Conservation (phyloP, 2,797 vertebrate genomes). For the Triplophysa bombifrons region DNA sequence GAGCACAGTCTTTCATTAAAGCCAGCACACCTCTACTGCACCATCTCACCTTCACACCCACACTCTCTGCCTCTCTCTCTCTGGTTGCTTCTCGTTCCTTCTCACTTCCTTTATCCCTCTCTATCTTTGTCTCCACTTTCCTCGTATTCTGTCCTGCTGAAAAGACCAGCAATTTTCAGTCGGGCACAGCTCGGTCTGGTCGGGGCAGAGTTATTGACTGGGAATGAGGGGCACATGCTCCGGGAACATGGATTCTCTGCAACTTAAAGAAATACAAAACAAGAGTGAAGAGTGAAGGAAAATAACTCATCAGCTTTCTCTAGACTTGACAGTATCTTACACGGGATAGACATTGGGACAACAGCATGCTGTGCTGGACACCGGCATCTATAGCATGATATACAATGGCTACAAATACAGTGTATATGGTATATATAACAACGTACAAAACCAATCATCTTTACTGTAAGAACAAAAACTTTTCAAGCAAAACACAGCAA, state of each 20-base stretch:
- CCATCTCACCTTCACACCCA: conserved; percentile 44
- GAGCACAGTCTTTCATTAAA: conserved; percentile 58
- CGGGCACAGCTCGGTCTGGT: background rate
- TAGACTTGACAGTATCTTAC: no score
- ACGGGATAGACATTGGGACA: no score
- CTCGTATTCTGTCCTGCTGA: background rate
- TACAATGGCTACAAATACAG: no score
- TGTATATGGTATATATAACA: background rate
- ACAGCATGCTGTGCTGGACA: background rate
- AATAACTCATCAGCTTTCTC: background rate
- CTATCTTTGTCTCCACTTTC: background rate
- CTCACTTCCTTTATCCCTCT: background rate
- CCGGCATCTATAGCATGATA: background rate
- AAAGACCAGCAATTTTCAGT: background rate
- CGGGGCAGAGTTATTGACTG: background rate
- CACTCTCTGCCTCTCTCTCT: conserved; percentile 13
- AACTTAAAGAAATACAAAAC: background rate
- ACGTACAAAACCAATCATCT: background rate
- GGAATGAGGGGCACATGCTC: background rate
- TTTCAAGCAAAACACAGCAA: no score
- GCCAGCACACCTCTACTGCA: conserved; percentile 40
- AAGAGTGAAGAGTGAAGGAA: background rate
- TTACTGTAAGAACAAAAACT: no score
- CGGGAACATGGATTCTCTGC: background rate
- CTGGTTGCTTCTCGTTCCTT: background rate